These are phyloP conservation scores for Chloropsis cyanopogon DNA, from an alignment of 2,113 vertebrate species.

Conservation along the genomic window DNA sequence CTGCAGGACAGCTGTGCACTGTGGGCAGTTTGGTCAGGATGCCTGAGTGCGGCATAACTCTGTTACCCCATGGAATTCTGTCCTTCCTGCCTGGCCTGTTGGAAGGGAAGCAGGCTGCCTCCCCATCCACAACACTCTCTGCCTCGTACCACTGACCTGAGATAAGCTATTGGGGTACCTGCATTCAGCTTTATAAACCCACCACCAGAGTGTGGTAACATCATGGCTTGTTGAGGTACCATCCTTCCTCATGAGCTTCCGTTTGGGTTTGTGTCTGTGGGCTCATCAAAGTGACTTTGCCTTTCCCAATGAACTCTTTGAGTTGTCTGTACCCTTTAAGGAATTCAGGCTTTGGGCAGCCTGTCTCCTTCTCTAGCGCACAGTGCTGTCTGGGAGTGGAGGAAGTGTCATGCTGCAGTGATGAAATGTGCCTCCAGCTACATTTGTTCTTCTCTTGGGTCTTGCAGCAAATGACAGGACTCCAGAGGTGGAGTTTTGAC, in stretches of 20 bases:
- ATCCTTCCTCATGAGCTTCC: not conserved
- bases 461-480: not conserved
- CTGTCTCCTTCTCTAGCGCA: not conserved
- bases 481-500: not conserved
- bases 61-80: not conserved
- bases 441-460: not conserved
- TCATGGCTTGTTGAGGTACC: not conserved
- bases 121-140: not conserved
- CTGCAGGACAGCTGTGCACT: not conserved
- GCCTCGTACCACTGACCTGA: not conserved
- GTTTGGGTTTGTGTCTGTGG: not conserved
- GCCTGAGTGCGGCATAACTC: accelerated
- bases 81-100: not conserved
- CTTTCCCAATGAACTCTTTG: not conserved
- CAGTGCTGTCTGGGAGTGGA: not conserved
- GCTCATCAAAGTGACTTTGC: not conserved
- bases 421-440: not conserved
- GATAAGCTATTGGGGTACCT: not conserved
- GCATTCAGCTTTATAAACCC: not conserved
- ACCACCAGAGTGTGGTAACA: not conserved
- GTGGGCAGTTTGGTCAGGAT: not conserved
- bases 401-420: not conserved
- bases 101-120: not conserved
- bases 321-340: not conserved
- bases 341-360: not conserved